Percentiles rank a stretch among this genome's conserved stretches.
These are phyloP conservation scores for Megastigmus dorsalis DNA, from an alignment of 2,888 invertebrate genomes.

Conservation along the genomic window DNA sequence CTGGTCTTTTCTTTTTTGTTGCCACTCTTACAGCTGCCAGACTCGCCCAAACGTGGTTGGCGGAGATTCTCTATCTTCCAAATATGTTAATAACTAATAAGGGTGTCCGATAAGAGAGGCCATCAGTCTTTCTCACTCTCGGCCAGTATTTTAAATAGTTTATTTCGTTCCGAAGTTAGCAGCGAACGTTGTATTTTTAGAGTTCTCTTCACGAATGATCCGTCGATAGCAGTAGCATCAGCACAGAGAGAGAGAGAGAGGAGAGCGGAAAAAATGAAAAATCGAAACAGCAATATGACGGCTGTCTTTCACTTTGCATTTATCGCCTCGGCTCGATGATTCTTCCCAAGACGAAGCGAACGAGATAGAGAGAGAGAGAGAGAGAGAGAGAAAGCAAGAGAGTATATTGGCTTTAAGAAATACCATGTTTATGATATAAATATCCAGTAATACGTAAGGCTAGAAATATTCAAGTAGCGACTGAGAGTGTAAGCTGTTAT, in stretches of 20 bases:
- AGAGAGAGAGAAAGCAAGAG: neutral
- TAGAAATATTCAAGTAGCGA: constrained; percentile 6
- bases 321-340: neutral
- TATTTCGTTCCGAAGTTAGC: constrained; percentile 10
- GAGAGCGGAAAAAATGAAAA: neutral
- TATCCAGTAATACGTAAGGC: constrained; percentile 3
- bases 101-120: too few relatives aligned
- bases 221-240: too few relatives aligned
- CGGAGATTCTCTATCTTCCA: too few relatives aligned
- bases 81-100: too few relatives aligned
- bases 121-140: neutral
- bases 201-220: constrained; percentile 14
- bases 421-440: too few relatives aligned
- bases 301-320: constrained; percentile 16
- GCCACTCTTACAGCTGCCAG: too few relatives aligned
- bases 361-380: neutral
- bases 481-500: too few relatives aligned
- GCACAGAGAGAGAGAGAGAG: neutral
- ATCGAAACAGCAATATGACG: neutral
- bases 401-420: too few relatives aligned
- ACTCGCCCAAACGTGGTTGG: too few relatives aligned
- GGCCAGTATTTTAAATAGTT: neutral
- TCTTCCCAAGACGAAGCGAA: neutral
- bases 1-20: neutral
- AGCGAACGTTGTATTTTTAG: constrained; percentile 26